A percentile compares a stretch with the other conserved stretches of the same genome.
These are phyloP conservation scores for Agriopis leucophaearia DNA, from an alignment of 2,888 invertebrate species.

Conservation along the genomic window DNA sequence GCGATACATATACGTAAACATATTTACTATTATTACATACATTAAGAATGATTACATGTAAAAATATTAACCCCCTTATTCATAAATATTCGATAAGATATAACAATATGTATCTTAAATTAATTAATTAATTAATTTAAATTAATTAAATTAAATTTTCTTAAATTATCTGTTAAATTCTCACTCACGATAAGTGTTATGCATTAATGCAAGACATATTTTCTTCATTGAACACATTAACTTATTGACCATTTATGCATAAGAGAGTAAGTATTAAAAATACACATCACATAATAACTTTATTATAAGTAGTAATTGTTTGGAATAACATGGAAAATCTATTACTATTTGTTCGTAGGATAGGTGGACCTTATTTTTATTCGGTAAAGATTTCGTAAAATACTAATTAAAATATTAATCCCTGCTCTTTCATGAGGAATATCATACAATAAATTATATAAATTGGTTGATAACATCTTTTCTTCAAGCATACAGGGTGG, in stretches of 20 bases:
- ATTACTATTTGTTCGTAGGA: constrained; percentile 1
- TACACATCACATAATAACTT: background rate
- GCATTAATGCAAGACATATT: too few relatives aligned
- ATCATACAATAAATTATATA: background rate
- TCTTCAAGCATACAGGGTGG: background rate
- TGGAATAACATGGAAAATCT: constrained; percentile 11
- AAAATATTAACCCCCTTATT: background rate
- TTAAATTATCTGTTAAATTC: background rate
- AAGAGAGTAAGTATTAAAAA: background rate
- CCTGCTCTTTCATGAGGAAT: background rate
- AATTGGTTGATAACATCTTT: background rate
- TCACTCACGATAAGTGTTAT: background rate
- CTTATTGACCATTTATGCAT: background rate
- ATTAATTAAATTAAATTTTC: too few relatives aligned
- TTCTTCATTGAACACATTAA: background rate
- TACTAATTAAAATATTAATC: constrained; percentile 4
- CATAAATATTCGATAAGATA: background rate
- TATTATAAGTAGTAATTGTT: background rate
- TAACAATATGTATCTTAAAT: background rate
- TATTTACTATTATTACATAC: background rate
- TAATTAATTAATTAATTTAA: too few relatives aligned
- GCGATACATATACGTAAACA: background rate
- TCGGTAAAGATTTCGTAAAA: background rate
- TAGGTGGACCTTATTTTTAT: background rate
- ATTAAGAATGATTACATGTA: constrained; percentile 1